Conservation (phyloP, 2,888 invertebrate genomes). For the Athetis lepigone region DNA sequence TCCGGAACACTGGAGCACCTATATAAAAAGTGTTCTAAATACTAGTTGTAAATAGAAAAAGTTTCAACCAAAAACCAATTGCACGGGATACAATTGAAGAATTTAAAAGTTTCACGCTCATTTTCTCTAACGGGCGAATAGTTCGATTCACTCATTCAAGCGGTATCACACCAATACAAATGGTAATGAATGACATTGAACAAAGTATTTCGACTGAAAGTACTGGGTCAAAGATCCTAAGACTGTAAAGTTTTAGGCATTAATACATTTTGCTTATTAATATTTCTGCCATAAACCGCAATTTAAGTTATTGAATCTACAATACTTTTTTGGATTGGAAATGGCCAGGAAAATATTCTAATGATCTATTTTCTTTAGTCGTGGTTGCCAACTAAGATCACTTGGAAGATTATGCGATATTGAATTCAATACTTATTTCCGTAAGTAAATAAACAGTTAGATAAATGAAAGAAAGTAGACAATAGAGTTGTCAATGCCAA, state of each 20-base stretch:
- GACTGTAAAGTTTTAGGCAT: neutral
- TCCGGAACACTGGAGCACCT: too few relatives aligned
- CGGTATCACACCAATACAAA: constrained; percentile 36
- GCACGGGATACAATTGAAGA: constrained; percentile 18
- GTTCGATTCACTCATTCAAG: constrained; percentile 44
- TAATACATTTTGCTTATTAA: neutral
- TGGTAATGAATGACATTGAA: constrained; percentile 48
- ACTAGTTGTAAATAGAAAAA: neutral
- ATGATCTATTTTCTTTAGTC: too few relatives aligned
- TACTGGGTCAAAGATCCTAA: constrained; percentile 10
- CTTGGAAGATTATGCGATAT: too few relatives aligned
- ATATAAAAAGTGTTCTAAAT: too few relatives aligned
- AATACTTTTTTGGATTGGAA: neutral
- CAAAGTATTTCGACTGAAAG: constrained; percentile 10
- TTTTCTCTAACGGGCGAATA: constrained; percentile 42
- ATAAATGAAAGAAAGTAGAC: neutral
- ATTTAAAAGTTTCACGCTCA: constrained; percentile 24
- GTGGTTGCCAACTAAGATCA: too few relatives aligned
- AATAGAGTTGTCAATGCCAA: neutral
- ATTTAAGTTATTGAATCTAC: neutral
- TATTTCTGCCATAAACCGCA: neutral
- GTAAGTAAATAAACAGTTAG: too few relatives aligned
- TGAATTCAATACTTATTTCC: too few relatives aligned
- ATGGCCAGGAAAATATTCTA: neutral
- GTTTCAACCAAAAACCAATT: constrained; percentile 34